A percentile compares a stretch with the other conserved stretches of the same genome.
phyloP scores from a whole-genome alignment of 2,113 vertebrate genomes.

The Holacanthus passer region DNA sequence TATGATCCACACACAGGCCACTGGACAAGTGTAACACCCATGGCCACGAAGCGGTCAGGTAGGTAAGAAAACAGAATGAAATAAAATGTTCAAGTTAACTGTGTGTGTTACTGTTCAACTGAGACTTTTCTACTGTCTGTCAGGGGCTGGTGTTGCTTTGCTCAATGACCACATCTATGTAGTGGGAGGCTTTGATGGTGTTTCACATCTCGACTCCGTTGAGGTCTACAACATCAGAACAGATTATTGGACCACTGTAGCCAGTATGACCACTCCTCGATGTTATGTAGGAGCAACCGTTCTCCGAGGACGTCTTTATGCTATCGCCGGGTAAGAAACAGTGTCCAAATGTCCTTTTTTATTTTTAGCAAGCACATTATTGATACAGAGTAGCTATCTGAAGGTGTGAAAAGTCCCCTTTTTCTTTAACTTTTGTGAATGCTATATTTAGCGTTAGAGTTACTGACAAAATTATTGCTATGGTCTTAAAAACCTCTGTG shows the following conservation, averaged over 20 bases:
- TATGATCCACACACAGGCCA: conserved; percentile 98
- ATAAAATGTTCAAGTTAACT: fast-evolving
- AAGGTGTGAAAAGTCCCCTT: too few species aligned
- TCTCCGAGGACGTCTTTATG: conserved; percentile 94
- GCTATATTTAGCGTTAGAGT: too few species aligned
- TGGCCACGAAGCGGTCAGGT: conserved; percentile 97
- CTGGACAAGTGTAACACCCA: conserved; percentile 98
- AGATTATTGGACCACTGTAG: conserved; percentile 96
- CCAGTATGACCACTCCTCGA: conserved; percentile 97
- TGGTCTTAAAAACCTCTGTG: too few species aligned
- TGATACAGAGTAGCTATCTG: too few species aligned
- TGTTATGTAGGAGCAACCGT: conserved; percentile 98
- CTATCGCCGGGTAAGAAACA: conserved; percentile 92
- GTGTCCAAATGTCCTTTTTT: too few species aligned
- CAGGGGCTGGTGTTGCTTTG: conserved; percentile 95
- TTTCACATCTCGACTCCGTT: conserved; percentile 95
- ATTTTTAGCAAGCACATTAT: too few species aligned
- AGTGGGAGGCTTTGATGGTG: conserved; percentile 97
- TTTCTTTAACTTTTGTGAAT: too few species aligned
- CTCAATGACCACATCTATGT: conserved; percentile 98
- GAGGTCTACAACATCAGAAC: conserved; percentile 98
- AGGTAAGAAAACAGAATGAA: neutral
- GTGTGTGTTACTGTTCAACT: neutral
- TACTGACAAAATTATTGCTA: too few species aligned
- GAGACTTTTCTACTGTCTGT: conserved; percentile 12